Evolutionary conservation across 2,797 vertebrate genomes (phyloP).

Genomic region (Ambastaia sidthimunki): DNA sequence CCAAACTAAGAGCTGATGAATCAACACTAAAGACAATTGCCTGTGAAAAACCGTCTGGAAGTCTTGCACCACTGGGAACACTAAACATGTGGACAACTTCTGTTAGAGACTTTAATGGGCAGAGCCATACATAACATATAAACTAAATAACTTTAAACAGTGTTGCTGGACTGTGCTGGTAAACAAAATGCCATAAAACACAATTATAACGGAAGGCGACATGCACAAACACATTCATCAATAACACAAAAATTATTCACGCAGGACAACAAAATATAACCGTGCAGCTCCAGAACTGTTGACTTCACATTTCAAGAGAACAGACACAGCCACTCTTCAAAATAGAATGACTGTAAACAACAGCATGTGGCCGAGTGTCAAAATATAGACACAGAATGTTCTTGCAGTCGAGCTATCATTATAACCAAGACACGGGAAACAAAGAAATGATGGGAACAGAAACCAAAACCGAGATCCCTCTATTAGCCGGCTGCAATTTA

Average conservation of each 20-base stretch:
- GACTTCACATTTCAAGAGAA: not conserved
- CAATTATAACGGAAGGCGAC: not conserved
- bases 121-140: constrained; percentile 9
- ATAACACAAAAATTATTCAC: constrained; percentile 13
- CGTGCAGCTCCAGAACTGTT: not conserved
- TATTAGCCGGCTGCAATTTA: not conserved
- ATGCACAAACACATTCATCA: constrained; percentile 10
- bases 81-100: constrained; percentile 35
- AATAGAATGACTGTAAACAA: constrained; percentile 68
- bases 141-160: constrained; percentile 50
- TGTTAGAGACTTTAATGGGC: not conserved
- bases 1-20: too few relatives aligned
- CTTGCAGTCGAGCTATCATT: constrained; percentile 35
- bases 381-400: constrained; percentile 69
- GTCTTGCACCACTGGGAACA: not conserved
- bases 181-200: constrained; percentile 52
- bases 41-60: constrained; percentile 18
- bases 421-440: constrained; percentile 51
- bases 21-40: not conserved
- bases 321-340: constrained; percentile 52
- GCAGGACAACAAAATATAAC: constrained; percentile 25
- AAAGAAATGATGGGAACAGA: not conserved
- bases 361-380: constrained; percentile 60
- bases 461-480: not conserved
- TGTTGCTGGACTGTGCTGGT: constrained; percentile 15